Evolutionary conservation across 2,113 vertebrate genomes (phyloP).

Genomic region (Coptodon bakossiorum): DNA sequence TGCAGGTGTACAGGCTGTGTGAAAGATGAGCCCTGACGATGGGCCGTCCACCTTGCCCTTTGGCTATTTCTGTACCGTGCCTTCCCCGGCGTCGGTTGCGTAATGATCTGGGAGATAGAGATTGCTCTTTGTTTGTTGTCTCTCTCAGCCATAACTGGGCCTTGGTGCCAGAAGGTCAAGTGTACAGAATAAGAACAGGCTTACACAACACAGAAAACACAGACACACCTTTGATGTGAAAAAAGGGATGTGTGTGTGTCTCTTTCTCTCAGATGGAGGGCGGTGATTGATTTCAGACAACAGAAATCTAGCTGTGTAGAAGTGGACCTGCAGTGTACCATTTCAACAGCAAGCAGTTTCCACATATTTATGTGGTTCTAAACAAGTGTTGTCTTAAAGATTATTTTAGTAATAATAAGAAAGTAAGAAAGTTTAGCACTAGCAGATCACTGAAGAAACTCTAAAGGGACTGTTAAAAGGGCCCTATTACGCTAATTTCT

Average conservation of each 20-base stretch:
- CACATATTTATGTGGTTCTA: background rate
- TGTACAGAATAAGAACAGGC: conserved; percentile 62
- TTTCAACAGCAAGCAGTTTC: background rate
- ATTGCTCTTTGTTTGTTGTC: conserved; percentile 67
- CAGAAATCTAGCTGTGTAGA: conserved; percentile 21
- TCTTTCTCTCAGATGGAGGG: conserved; percentile 33
- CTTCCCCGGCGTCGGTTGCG: conserved; percentile 45
- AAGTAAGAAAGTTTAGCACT: background rate
- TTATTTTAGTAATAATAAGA: background rate
- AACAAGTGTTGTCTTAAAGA: background rate
- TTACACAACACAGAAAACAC: conserved; percentile 56
- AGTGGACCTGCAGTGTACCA: background rate
- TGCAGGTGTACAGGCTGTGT: conserved; percentile 56
- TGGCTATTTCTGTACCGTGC: conserved; percentile 64
- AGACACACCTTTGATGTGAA: conserved; percentile 57
- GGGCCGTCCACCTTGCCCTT: conserved; percentile 70
- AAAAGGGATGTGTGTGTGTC: conserved; percentile 24
- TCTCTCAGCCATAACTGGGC: conserved; percentile 64
- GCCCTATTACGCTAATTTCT: background rate
- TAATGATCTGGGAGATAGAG: conserved; percentile 67
- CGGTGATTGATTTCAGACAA: conserved; percentile 56
- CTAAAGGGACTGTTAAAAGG: background rate
- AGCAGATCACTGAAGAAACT: background rate
- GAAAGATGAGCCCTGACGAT: conserved; percentile 68
- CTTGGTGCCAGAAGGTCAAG: conserved; percentile 64